Conservation (phyloP, 1,140 invertebrate genomes). For the Ganaspis sp. region DNA sequence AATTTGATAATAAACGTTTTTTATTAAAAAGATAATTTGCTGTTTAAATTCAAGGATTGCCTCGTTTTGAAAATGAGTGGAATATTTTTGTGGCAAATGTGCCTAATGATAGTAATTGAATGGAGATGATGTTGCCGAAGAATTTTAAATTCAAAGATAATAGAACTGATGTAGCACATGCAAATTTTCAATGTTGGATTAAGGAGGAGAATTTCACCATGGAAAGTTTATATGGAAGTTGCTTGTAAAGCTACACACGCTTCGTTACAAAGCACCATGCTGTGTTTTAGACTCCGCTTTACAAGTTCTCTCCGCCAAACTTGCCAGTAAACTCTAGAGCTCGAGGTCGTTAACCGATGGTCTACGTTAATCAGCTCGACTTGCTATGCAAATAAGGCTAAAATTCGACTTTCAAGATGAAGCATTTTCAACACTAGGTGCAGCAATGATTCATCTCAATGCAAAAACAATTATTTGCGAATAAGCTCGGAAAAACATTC, state of each 20-base stretch:
- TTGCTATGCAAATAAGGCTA: conserved; percentile 14
- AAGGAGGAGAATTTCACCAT: not conserved
- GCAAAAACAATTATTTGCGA: no score
- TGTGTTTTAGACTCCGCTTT: conserved; percentile 8
- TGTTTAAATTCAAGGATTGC: no score
- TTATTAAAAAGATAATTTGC: no score
- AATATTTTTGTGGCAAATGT: no score
- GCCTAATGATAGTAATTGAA: no score
- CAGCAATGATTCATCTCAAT: no score
- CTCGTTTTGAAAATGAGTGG: no score
- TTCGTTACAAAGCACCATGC: conserved; percentile 22
- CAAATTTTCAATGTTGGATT: conserved; percentile 2
- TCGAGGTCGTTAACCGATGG: conserved; percentile 22
- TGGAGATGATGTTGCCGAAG: no score
- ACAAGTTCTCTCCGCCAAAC: not conserved
- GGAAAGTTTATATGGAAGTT: not conserved
- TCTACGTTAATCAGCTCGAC: conserved; percentile 19
- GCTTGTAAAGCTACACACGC: conserved; percentile 5
- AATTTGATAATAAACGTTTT: no score
- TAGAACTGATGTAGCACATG: not conserved
- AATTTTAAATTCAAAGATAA: not conserved
- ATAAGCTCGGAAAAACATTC: no score
- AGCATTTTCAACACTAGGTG: not conserved
- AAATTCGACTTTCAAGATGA: not conserved
- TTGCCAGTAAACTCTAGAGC: conserved; percentile 6